Conservation (phyloP, 2,888 invertebrate genomes). For the Neria commutata region DNA sequence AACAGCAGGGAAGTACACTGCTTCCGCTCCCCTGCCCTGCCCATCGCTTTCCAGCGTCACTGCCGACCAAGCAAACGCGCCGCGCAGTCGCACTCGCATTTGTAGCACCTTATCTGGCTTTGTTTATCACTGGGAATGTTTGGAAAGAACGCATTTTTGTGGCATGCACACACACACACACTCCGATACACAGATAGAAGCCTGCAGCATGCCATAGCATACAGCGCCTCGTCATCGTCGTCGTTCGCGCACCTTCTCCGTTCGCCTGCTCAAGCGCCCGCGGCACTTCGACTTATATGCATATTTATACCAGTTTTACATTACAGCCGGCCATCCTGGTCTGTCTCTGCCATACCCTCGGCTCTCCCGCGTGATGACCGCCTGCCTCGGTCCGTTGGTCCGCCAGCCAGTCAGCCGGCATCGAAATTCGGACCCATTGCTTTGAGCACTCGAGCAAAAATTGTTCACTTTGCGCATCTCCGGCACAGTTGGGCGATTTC, state of each 20-base stretch:
- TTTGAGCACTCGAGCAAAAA: background rate
- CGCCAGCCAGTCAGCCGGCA: constrained; percentile 2
- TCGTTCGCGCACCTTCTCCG: background rate
- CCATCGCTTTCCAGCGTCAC: background rate
- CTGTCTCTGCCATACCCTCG: background rate
- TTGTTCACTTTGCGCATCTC: constrained; percentile 5
- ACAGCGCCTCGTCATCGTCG: background rate
- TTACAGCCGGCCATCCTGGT: constrained; percentile 14
- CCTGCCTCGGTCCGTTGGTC: background rate
- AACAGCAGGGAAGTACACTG: background rate
- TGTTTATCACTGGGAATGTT: constrained; percentile 2
- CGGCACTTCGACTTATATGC: constrained; percentile 21
- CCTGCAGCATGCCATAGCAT: background rate
- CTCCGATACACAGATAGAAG: background rate
- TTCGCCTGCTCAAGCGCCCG: background rate
- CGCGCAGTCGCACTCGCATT: background rate
- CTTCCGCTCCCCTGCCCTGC: background rate
- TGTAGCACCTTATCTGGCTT: background rate
- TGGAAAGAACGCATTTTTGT: constrained; percentile 41
- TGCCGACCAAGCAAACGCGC: background rate
- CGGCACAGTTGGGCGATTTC: background rate
- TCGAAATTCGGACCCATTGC: background rate
- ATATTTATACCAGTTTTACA: constrained; percentile 23
- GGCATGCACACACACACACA: background rate
- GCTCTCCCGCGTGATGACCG: background rate